Evolutionary conservation across 2,113 vertebrate species (phyloP).

Genomic region (Mirza zaza): DNA sequence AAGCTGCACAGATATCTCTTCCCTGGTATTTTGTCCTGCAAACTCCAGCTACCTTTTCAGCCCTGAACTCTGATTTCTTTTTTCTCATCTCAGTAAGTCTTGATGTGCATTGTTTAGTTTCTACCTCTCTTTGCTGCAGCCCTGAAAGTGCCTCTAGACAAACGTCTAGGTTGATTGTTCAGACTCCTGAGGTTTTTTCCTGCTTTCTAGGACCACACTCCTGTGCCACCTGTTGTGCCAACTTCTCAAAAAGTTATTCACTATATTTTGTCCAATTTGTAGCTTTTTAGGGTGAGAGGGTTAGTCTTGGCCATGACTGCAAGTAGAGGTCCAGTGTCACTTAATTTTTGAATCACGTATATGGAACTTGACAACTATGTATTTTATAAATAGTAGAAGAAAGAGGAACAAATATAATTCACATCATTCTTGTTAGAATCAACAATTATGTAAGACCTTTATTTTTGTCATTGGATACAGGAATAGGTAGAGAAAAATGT

Average conservation of each 20-base stretch:
- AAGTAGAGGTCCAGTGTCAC: not conserved
- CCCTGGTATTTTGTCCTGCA: not conserved
- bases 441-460: not conserved
- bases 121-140: not conserved
- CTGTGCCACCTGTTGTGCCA: not conserved
- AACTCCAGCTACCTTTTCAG: not conserved
- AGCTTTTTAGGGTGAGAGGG: not conserved
- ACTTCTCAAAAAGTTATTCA: not conserved
- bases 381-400: not conserved
- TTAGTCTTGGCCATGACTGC: not conserved
- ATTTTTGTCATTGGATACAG: not conserved
- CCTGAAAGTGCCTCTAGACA: not conserved
- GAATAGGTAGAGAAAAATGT: not conserved
- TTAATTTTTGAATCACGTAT: not conserved
- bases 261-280: not conserved
- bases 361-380: not conserved
- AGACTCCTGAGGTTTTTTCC: not conserved
- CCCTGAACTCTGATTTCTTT: not conserved
- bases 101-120: not conserved
- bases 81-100: not conserved
- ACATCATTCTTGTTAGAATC: not conserved
- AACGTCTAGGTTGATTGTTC: not conserved
- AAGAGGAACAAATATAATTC: slow-evolving; percentile 26
- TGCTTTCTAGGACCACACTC: not conserved
- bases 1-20: not conserved